Base-by-base conservation (phyloP, 37 sponge, comb jelly and placozoan species). In the Petrosia ficiformis region DNA sequence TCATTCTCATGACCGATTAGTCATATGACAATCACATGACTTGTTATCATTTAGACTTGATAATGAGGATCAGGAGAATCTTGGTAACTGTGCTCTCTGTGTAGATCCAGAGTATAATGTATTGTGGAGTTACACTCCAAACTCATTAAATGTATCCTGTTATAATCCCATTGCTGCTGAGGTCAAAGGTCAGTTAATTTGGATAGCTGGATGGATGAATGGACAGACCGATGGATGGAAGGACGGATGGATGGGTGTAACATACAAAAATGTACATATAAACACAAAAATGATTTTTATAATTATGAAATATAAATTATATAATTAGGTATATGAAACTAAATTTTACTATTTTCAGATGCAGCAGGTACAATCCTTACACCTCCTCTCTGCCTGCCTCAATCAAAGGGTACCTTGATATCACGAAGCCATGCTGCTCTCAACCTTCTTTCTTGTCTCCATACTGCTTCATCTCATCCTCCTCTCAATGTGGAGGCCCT, bases 361-460 rank as follows among this genome's bases (percentile, higher is more conserved):
- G 36, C 87, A 1, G 48, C 77, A 37, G 90, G 84, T 4, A 94
- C 90, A 26, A 89, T 94, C 56, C 81, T 94, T 68, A 94, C 87
- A 71, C 86, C 94, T 31, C 81, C 90, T 59, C 68, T 94, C 44
- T 84, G 86, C 39, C 86, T 94, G 16, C 94, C 94, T 28, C 74
- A 39, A 10, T 82, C 87, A 36, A 74, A 68, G n/a, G 77, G 77
- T 25, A 83, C 78, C 6, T 66, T 72, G 31, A 83, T 89, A 11
- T 76, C 76, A 36, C 79, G 90, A 33, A 64, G 78, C 6, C 90
- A 89, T 42, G 72, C 89, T 40, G 82, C 90, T 0, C 80, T 89
- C 72, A 94, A 94, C 65, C 87, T 94, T 11, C 87, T 94, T 70
- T 89, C 90, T 28, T 94, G 90, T 31, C 73, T 89, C 25, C 58